phyloP scores from a whole-genome alignment of 2,888 invertebrate species.

The Branchellion lobata region DNA sequence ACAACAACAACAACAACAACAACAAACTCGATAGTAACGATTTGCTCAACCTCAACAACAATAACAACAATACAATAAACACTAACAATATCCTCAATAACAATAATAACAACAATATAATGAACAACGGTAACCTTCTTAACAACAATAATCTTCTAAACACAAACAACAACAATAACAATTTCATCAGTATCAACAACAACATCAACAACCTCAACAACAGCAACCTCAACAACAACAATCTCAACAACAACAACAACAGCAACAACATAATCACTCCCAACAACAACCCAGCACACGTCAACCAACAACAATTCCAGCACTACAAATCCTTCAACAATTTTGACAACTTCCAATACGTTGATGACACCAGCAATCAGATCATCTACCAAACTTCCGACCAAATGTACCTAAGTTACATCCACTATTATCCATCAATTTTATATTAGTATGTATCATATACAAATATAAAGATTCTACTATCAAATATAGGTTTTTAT shows the following conservation, averaged over 20 bases:
- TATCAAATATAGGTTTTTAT: too few species aligned
- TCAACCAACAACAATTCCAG: slow-evolving; percentile 16
- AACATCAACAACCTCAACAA: not conserved
- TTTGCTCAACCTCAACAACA: not conserved
- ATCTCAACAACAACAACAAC: not conserved
- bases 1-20: not conserved
- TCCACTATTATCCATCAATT: too few species aligned
- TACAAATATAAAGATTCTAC: too few species aligned
- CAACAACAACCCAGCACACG: not conserved
- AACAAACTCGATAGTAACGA: too few species aligned
- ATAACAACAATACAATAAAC: not conserved
- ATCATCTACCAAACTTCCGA: slow-evolving; percentile 37
- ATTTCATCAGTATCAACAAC: not conserved
- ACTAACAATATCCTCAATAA: not conserved
- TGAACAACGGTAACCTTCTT: not conserved
- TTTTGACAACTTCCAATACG: slow-evolving; percentile 34
- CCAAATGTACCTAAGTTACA: not conserved
- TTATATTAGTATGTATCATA: too few species aligned
- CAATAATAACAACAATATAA: slow-evolving; percentile 8
- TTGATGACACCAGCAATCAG: slow-evolving; percentile 32
- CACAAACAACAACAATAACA: not conserved
- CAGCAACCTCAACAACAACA: slow-evolving; percentile 39
- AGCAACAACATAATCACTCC: slow-evolving; percentile 12
- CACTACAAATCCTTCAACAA: slow-evolving; percentile 16
- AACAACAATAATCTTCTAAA: too few species aligned